These are phyloP conservation scores for Uromys caudimaculatus DNA, from an alignment of 2,797 vertebrate genomes.

Conservation along the genomic window DNA sequence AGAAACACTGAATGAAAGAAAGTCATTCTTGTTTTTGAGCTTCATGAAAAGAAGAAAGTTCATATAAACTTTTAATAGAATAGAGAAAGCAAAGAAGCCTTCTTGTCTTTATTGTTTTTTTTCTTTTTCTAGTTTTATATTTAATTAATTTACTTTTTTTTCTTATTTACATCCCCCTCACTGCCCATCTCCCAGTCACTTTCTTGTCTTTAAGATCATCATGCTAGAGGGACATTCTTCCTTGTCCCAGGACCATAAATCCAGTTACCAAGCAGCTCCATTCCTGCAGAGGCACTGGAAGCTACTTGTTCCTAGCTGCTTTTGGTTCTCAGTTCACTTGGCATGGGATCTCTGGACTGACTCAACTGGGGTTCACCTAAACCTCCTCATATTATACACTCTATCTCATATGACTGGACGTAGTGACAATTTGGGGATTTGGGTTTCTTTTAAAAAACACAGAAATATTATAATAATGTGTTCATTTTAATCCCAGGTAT, in stretches of 20 bases:
- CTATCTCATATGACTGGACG: background rate
- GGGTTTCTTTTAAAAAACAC: too few species aligned
- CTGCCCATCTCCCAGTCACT: background rate
- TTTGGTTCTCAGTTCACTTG: background rate
- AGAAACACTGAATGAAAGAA: constrained; percentile 51
- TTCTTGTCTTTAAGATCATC: constrained; percentile 29
- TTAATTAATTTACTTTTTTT: background rate
- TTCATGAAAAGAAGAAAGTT: constrained; percentile 1
- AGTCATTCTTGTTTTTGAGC: constrained; percentile 44
- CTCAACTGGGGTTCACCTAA: background rate
- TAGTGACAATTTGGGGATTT: too few species aligned
- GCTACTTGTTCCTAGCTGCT: constrained; percentile 2
- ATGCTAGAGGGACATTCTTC: constrained; percentile 14
- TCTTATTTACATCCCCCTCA: background rate
- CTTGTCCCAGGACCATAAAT: background rate
- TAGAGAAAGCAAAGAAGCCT: constrained; percentile 25
- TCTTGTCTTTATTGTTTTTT: background rate
- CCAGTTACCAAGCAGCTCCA: background rate
- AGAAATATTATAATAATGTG: too few species aligned
- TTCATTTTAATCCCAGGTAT: too few species aligned
- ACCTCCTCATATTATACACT: background rate
- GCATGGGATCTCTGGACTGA: constrained; percentile 17
- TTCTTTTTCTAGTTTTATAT: background rate
- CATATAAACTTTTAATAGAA: constrained; percentile 12
- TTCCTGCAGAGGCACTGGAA: background rate